Base-by-base conservation (phyloP, 2,113 vertebrate species). In the Sphyrna mokarran region DNA sequence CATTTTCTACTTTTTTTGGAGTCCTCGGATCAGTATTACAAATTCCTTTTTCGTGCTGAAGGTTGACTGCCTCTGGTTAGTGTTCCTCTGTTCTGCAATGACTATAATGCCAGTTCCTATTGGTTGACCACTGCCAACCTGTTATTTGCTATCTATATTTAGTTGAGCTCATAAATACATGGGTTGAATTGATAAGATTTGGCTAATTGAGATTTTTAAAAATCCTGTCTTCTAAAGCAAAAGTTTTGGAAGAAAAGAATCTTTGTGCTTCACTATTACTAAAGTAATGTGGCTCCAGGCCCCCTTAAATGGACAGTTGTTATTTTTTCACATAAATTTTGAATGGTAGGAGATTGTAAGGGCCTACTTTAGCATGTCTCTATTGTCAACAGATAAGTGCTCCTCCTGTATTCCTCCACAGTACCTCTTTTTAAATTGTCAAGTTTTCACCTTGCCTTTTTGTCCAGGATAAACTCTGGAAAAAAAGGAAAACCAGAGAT, bases 91-190 rank as follows among this genome's bases (percentile, higher is more conserved):
- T 58, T 61, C 48, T 89, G 29, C 54, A 58, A 89, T 89, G 48
- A 54, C 54, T 58, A 13, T 61, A 54, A 23, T 58, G 11, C 23
- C 58, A 23, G 23, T 89, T 89, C 86, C 58, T 61, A 26, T 61
- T 61, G 58, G 23, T 61, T 8, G 48, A 89, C 22, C 23, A 33
- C 10, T 89, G 48, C 58, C 48, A 61, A 33, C 6, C 33, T 89
- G 58, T 89, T 89, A 89, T 89, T 89, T 61, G 29, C 86, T 89
- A 89, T 23, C 54, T 58, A 61, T 61, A 89, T 89, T 89, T 89
- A 89, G 29, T 89, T 61, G 48, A 33, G 26, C 48, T 89, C 86
- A 89, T 61, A 61, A 58, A 54, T 58, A 54, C 29, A 89, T 10
- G 26, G 11, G 86, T 33, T 89, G 48, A 54, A 89, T 87, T 48